Percentiles rank a stretch among this genome's conserved stretches.
phyloP scores from a whole-genome alignment of 2,888 invertebrate species.

The Cantharis rufa region DNA sequence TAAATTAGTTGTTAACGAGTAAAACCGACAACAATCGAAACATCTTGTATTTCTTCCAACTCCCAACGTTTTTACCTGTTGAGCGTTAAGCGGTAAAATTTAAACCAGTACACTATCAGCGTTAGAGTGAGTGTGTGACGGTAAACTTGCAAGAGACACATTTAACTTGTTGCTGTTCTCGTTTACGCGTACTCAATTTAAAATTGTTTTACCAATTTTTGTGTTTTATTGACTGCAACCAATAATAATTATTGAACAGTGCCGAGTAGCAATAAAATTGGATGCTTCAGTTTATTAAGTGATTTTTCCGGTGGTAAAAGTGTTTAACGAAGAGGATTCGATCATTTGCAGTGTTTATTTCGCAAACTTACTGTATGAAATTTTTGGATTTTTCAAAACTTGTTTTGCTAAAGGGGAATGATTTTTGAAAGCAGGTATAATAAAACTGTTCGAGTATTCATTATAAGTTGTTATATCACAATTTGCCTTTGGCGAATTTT shows the following conservation, averaged over 20 bases:
- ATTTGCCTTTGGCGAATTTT: background rate
- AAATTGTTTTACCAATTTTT: conserved; percentile 1
- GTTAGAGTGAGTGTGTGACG: background rate
- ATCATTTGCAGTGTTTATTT: background rate
- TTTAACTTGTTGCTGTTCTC: conserved; percentile 1
- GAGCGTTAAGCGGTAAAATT: conserved; percentile 25
- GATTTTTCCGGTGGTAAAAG: conserved; percentile 8
- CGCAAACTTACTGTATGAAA: background rate
- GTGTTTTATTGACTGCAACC: background rate
- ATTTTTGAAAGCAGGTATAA: background rate
- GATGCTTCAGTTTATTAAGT: conserved; percentile 3
- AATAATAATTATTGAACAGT: conserved; percentile 2
- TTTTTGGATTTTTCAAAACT: conserved; percentile 6
- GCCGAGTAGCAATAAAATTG: conserved; percentile 5
- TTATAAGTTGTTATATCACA: background rate
- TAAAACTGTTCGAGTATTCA: background rate
- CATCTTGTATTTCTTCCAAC: conserved; percentile 16
- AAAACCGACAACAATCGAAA: conserved; percentile 2
- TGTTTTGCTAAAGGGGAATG: background rate
- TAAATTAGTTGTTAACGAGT: conserved; percentile 1
- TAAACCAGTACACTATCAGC: conserved; percentile 23
- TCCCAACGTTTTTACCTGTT: conserved; percentile 28
- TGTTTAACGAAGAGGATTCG: conserved; percentile 3
- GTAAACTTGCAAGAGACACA: background rate
- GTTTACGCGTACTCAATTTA: conserved; percentile 9